These are phyloP conservation scores for Craseonycteris thonglongyai DNA, from an alignment of 2,113 vertebrate species.

Conservation along the genomic window DNA sequence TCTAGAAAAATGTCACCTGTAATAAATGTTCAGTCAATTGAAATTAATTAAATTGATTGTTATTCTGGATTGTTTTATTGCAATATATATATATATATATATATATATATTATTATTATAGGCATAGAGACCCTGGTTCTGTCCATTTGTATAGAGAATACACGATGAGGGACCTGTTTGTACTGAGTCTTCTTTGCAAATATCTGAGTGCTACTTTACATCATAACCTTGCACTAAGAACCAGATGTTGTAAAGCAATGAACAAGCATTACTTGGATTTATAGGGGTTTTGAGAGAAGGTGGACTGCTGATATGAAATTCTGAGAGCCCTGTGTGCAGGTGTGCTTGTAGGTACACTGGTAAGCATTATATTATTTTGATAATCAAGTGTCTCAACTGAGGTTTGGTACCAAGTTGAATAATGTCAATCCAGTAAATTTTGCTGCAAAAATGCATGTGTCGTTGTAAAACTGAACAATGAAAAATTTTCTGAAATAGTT, in stretches of 20 bases:
- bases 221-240: not conserved
- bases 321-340: not conserved
- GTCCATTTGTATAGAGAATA: not conserved
- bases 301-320: not conserved
- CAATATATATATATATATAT: fast-evolving
- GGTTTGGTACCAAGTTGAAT: not conserved
- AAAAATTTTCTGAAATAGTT: not conserved
- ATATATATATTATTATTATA: not conserved
- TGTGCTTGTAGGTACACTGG: not conserved
- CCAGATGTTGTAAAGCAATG: not conserved
- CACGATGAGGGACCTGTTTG: not conserved
- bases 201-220: not conserved
- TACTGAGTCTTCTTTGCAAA: not conserved
- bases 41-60: not conserved
- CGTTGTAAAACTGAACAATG: not conserved
- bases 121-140: not conserved
- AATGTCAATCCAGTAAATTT: not conserved
- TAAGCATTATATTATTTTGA: not conserved
- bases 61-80: not conserved
- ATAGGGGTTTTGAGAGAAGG: conserved; percentile 12
- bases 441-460: not conserved
- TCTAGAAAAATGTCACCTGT: not conserved
- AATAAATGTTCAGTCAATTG: not conserved
- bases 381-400: not conserved
- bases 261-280: not conserved